These are phyloP conservation scores for Pardosa pseudoannulata DNA, from an alignment of 2,888 invertebrate species.

Conservation along the genomic window DNA sequence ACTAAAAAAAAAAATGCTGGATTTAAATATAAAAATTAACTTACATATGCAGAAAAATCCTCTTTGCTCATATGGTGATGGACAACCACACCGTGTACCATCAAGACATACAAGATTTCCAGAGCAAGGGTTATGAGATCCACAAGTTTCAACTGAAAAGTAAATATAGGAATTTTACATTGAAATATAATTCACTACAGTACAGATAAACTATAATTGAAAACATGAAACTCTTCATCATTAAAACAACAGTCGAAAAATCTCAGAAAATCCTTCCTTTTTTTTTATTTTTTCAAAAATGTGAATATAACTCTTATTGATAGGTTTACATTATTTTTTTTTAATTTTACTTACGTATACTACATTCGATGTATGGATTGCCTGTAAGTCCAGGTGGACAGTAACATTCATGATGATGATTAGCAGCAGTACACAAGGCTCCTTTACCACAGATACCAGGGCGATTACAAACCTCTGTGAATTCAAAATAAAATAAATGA, in stretches of 20 bases:
- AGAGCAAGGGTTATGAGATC: conserved; percentile 71
- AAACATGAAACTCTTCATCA: too few species aligned
- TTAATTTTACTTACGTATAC: conserved; percentile 73
- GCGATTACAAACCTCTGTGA: conserved; percentile 83
- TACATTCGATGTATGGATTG: conserved; percentile 85
- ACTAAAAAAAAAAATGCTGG: not conserved
- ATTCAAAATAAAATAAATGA: not conserved
- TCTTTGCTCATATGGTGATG: conserved; percentile 71
- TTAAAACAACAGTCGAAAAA: too few species aligned
- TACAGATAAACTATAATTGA: too few species aligned
- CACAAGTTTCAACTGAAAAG: conserved; percentile 79
- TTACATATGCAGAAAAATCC: conserved; percentile 74
- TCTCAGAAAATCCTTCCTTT: too few species aligned
- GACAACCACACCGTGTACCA: conserved; percentile 74
- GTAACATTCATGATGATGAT: conserved; percentile 87
- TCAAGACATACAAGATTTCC: conserved; percentile 73
- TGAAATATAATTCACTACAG: too few species aligned
- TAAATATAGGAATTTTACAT: not conserved
- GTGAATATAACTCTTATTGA: too few species aligned
- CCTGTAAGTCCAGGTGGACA: conserved; percentile 87
- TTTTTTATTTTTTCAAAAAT: too few species aligned
- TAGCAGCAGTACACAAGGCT: conserved; percentile 88
- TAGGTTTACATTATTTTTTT: too few species aligned
- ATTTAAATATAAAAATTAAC: too few species aligned
- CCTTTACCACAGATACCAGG: conserved; percentile 86